phyloP scores from a whole-genome alignment of 2,888 invertebrate species.

The Exocentrus adspersus region DNA sequence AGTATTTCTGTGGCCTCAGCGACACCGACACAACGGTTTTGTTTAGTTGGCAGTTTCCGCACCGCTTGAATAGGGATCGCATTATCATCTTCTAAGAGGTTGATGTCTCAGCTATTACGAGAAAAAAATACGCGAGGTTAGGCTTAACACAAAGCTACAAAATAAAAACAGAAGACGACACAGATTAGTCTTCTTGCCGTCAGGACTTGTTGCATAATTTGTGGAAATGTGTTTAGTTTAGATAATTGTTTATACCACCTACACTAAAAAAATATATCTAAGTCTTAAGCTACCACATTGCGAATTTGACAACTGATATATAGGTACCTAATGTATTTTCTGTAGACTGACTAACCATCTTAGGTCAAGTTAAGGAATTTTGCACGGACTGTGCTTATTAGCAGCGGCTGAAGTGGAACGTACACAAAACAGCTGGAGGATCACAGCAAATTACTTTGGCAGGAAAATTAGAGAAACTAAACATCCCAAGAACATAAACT shows the following conservation, averaged over 20 bases:
- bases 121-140: not conserved
- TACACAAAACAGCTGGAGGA: slow-evolving; percentile 1
- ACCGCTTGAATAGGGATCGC: slow-evolving; percentile 1
- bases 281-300: no score
- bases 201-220: not conserved
- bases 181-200: no score
- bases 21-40: slow-evolving; percentile 18
- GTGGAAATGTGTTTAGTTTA: not conserved
- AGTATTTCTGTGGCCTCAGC: slow-evolving; percentile 29
- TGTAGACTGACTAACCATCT: not conserved
- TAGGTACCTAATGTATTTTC: no score
- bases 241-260: no score
- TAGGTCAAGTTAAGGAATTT: not conserved
- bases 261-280: no score
- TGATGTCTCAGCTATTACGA: slow-evolving; percentile 6
- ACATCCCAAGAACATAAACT: slow-evolving; percentile 3
- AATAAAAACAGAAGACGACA: no score
- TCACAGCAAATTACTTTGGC: slow-evolving; percentile 1
- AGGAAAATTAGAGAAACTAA: slow-evolving; percentile 1
- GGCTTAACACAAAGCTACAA: no score
- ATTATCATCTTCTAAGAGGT: slow-evolving; percentile 12
- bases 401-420: not conserved
- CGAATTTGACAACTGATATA: no score
- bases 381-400: not conserved
- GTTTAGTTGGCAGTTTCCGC: slow-evolving; percentile 17